A percentile compares a stretch with the other conserved stretches of the same genome.
Evolutionary conservation across 2,888 invertebrate genomes (phyloP).

Genomic region (Aphodius sticticus): DNA sequence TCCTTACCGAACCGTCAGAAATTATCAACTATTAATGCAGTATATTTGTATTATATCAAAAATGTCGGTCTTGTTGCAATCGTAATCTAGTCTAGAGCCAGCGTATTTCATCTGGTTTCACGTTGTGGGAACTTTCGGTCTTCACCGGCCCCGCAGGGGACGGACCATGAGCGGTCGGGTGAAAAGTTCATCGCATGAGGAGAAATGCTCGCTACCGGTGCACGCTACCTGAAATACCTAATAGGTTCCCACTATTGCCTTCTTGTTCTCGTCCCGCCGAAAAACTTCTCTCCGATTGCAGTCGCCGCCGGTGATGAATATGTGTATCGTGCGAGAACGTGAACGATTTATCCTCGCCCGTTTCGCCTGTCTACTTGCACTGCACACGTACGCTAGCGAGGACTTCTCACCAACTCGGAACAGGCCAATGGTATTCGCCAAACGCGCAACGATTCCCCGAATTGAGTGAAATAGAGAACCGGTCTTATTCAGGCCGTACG

Average conservation of each 20-base stretch:
- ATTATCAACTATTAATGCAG: too few relatives aligned
- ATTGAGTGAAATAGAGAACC: constrained; percentile 4
- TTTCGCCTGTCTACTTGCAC: not conserved
- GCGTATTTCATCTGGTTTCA: not conserved
- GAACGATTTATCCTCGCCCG: constrained; percentile 43
- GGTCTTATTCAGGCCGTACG: not conserved
- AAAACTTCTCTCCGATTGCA: not conserved
- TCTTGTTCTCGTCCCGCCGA: not conserved
- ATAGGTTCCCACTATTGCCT: not conserved
- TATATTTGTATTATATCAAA: too few relatives aligned
- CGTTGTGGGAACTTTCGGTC: not conserved
- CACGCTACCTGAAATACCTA: constrained; percentile 4
- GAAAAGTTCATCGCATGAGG: not conserved
- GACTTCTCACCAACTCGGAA: not conserved
- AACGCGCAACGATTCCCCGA: not conserved
- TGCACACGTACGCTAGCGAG: not conserved
- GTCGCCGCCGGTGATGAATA: constrained; percentile 41
- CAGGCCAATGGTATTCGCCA: not conserved
- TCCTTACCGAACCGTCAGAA: too few relatives aligned
- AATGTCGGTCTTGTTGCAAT: not conserved
- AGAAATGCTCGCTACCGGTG: not conserved
- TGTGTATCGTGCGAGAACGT: constrained; percentile 39
- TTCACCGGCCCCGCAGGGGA: not conserved
- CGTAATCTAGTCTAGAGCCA: not conserved
- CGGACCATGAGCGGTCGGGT: not conserved